Evolutionary conservation across 2,888 invertebrate genomes (phyloP), one percentile per base, ranked within the genome.

Genomic region (Rhamphomyia laevipes): DNA sequence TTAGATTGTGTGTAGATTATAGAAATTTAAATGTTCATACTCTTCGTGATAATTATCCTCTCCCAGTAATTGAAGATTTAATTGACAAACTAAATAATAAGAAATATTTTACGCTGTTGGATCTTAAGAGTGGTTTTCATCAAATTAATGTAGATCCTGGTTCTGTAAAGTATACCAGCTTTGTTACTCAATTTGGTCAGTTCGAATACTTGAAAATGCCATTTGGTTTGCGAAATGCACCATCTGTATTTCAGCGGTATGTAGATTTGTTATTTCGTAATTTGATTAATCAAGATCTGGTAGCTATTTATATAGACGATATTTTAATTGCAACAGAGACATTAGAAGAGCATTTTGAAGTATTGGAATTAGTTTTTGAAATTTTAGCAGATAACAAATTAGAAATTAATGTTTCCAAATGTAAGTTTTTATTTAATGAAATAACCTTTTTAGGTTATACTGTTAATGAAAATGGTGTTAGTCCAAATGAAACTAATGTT

Each of bases 101-200:
- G 41, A 43, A 21, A n/a, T 54, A 49, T 42, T 59, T 58, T 35
- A 54, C 53, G 3, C 6, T 47, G 10, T 47, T 59, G 11, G 58
- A 60, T 51, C 21, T 58, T 15, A 55, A 51, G 45, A 55, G 50
- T 45, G 57, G 56, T 5, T 60, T 59, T 38, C 50, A 56, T 41
- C 57, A 58, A 33, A 43, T 58, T 9, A 30, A 23, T 5, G 45
- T 59, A 37, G 48, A 51, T 6, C 45, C 49, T 15, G 52, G 55
- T 10, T 56, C 56, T 7, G 50, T 56, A 10, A 49, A 51, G 31
- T 56, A 50, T 45, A 57, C n/a, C n/a, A n/a, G n/a, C n/a, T n/a
- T n/a, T n/a, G n/a, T n/a, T n/a, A n/a, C n/a, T n/a, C n/a, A n/a
- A 56, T 41, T 56, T 15, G 60, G 60, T 5, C 59, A 59, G 43